phyloP scores from a whole-genome alignment of 1,140 invertebrate genomes.

The Mactra quadrangularis region DNA sequence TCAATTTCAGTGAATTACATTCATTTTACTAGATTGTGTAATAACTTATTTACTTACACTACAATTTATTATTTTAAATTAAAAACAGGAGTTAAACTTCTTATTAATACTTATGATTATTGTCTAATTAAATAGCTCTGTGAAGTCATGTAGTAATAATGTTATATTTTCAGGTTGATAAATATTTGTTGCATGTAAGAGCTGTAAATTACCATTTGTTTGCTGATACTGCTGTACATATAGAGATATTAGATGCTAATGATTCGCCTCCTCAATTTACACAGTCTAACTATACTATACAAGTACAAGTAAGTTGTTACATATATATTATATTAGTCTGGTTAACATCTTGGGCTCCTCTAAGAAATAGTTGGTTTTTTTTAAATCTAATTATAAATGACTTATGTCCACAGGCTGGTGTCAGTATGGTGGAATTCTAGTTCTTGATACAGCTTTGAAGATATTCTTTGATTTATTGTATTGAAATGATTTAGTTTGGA shows the following conservation, averaged over 20 bases:
- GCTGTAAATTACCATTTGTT: slow-evolving; percentile 57
- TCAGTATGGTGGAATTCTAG: too few relatives aligned
- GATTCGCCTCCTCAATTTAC: slow-evolving; percentile 81
- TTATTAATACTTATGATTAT: too few relatives aligned
- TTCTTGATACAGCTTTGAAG: background rate
- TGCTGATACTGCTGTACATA: slow-evolving; percentile 71
- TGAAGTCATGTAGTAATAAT: too few relatives aligned
- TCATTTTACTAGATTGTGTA: too few relatives aligned
- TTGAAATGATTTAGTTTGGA: too few relatives aligned
- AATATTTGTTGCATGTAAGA: slow-evolving; percentile 24
- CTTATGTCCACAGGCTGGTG: too few relatives aligned
- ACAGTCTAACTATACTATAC: slow-evolving; percentile 74
- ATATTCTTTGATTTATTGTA: slow-evolving; percentile 1
- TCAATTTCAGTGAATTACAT: too few relatives aligned
- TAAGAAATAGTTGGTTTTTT: background rate
- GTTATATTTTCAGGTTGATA: slow-evolving; percentile 8
- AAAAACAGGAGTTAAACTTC: too few relatives aligned
- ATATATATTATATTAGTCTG: background rate
- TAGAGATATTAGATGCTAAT: slow-evolving; percentile 80
- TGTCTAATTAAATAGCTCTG: too few relatives aligned
- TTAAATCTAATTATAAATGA: background rate
- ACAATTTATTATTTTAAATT: too few relatives aligned
- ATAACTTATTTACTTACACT: too few relatives aligned
- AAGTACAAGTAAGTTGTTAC: slow-evolving; percentile 72
- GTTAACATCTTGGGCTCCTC: background rate